These are phyloP conservation scores for Salvator merianae DNA, from an alignment of 2,113 vertebrate species.

Conservation along the genomic window DNA sequence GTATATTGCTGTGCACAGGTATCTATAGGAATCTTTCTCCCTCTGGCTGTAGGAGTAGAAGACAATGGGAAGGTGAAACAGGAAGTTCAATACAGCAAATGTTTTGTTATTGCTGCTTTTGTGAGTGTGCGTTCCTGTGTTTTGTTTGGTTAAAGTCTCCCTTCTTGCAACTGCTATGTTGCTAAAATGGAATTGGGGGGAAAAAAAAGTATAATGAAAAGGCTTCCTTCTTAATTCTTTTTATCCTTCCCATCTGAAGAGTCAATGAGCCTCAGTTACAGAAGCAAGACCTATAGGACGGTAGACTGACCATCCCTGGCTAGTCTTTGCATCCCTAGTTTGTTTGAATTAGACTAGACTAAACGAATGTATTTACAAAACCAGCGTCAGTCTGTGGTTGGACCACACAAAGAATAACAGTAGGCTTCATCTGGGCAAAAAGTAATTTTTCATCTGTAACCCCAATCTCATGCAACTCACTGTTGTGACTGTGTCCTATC, in stretches of 20 bases:
- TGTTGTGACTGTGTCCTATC: constrained; percentile 47
- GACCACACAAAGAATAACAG: constrained; percentile 19
- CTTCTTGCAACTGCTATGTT: constrained; percentile 60
- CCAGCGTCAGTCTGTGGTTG: constrained; percentile 34
- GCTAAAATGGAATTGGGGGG: constrained; percentile 68
- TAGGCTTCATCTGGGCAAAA: constrained; percentile 54
- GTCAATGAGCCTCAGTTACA: constrained; percentile 54
- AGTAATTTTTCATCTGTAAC: constrained; percentile 58
- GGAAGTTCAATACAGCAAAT: not conserved
- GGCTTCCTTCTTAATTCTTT: constrained; percentile 66
- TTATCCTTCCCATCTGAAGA: constrained; percentile 69
- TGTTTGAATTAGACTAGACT: constrained; percentile 61
- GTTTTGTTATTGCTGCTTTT: constrained; percentile 44
- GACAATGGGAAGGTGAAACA: not conserved
- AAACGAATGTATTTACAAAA: constrained; percentile 56
- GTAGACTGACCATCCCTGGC: constrained; percentile 38
- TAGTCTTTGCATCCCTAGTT: constrained; percentile 57
- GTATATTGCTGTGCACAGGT: too few species aligned
- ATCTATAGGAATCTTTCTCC: too few species aligned
- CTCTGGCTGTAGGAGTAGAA: too few species aligned
- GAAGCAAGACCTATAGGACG: constrained; percentile 59
- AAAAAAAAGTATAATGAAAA: constrained; percentile 52
- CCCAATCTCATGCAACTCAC: constrained; percentile 12
- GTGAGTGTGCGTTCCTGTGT: constrained; percentile 10
- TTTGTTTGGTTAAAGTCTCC: constrained; percentile 45